Evolutionary conservation across 2,888 invertebrate species (phyloP), one percentile per base, ranked within the genome.

Genomic region (Lottia scabra): DNA sequence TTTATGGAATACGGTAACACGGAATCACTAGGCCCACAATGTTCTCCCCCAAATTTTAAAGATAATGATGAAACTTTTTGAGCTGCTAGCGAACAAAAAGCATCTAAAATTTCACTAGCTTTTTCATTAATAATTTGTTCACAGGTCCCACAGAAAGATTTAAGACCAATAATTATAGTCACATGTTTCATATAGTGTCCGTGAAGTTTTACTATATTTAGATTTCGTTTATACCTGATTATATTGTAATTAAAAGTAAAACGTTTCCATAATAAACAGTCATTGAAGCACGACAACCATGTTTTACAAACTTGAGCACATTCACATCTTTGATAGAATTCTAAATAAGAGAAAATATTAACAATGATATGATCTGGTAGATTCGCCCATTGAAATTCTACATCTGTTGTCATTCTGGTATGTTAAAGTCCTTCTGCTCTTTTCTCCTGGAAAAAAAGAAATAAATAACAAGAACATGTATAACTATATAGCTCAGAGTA

Each of bases 21-120:
- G 26, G 77, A 75, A 2, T 89, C 85, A 78, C 89, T 89, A 73
- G 89, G 87, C 16, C 85, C 74, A 10, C 89, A 89, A 72, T 89
- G 89, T 68, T 86, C 83, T 4, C 85, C 85, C 2, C 67, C 72
- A 71, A 85, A 87, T 1, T 46, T 65, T 13, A 86, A 68, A 5
- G 67, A 67, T 27, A 86, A 63, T 8, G 73, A 71, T 16, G 72
- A 67, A 30, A 85, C 70, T 30, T 68, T 68, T 15, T 81, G 68
- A 16, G 78, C 69, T 13, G 75, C 68, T 30, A 80, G 48, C 64
- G 70, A 71, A 0, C 82, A 75, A 16, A 88, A 66, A 12, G 68
- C 64, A 48, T 81, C 73, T 43, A 88, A 71, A 2, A 85, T 72
- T 13, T 76, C 56, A 69, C 85, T 81, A 13, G 87, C 87, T 73